These are phyloP conservation scores for Spatulosminthurus flaviceps DNA, from an alignment of 2,888 invertebrate species.

Conservation along the genomic window DNA sequence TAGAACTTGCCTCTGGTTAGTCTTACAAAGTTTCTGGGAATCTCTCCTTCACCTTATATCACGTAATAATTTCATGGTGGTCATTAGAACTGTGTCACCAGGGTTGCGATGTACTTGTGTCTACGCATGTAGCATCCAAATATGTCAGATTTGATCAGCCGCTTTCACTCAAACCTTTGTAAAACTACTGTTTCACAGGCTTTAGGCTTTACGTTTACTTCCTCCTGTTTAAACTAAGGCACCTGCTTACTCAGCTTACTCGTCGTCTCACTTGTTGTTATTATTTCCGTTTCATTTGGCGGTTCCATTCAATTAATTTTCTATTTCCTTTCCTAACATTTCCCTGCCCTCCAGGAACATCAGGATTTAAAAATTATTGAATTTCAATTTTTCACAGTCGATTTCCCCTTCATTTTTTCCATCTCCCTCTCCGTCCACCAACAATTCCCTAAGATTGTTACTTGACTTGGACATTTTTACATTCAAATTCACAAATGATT, in stretches of 20 bases:
- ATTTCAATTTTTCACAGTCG: not conserved
- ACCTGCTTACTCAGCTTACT: not conserved
- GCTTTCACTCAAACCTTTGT: not conserved
- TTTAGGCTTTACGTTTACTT: not conserved
- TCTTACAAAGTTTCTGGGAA: not conserved
- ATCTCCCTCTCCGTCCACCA: too few relatives aligned
- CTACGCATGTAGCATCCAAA: not conserved
- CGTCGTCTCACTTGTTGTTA: slow-evolving; percentile 16
- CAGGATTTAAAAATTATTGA: not conserved
- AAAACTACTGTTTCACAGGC: too few relatives aligned
- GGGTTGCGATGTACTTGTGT: not conserved
- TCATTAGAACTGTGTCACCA: not conserved
- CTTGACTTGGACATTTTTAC: too few relatives aligned
- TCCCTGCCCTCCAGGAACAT: not conserved
- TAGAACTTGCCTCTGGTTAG: not conserved
- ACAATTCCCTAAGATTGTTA: too few relatives aligned
- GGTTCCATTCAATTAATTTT: slow-evolving; percentile 16
- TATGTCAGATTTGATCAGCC: slow-evolving; percentile 3
- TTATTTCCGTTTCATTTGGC: slow-evolving; percentile 20
- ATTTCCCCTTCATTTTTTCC: not conserved
- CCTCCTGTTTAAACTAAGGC: not conserved
- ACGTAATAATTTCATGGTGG: slow-evolving; percentile 27
- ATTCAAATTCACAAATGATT: too few relatives aligned
- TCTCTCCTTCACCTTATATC: slow-evolving; percentile 15
- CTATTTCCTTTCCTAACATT: not conserved